Conservation (phyloP, 1,140 invertebrate genomes). For the Nixonia krombeini region DNA sequence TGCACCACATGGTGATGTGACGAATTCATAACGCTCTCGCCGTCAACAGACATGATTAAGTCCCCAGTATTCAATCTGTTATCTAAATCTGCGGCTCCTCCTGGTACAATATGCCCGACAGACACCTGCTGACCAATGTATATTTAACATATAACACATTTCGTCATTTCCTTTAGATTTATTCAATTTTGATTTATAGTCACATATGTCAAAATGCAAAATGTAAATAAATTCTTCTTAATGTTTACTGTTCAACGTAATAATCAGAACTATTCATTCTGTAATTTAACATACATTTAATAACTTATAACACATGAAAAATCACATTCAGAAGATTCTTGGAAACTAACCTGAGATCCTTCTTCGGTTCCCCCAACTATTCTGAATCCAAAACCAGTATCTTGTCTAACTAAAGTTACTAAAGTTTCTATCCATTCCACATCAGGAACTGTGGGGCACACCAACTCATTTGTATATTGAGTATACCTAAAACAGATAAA, state of each 20-base stretch:
- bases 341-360: constrained; percentile 85
- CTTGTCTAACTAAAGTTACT: constrained; percentile 85
- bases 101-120: constrained; percentile 95
- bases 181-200: too few species aligned
- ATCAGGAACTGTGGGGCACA: constrained; percentile 66
- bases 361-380: constrained; percentile 99
- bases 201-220: too few species aligned
- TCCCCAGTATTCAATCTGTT: constrained; percentile 89
- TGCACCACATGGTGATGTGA: constrained; percentile 93
- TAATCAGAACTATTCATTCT: too few species aligned
- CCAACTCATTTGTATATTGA: constrained; percentile 64
- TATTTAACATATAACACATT: too few species aligned
- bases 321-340: too few species aligned
- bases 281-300: too few species aligned
- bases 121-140: constrained; percentile 79
- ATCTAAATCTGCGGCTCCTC: constrained; percentile 91
- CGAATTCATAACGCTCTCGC: constrained; percentile 85
- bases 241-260: too few species aligned
- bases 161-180: too few species aligned
- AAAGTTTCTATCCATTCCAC: constrained; percentile 82
- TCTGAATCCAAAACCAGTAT: constrained; percentile 95
- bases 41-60: constrained; percentile 91
- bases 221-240: too few species aligned
- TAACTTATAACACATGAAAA: too few species aligned
- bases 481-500: constrained; percentile 56